A percentile compares a stretch with the other conserved stretches of the same genome.
These are phyloP conservation scores for Diacarnus erythraeanus DNA, from an alignment of 37 sponge, comb jelly and placozoan genomes.

Conservation along the genomic window DNA sequence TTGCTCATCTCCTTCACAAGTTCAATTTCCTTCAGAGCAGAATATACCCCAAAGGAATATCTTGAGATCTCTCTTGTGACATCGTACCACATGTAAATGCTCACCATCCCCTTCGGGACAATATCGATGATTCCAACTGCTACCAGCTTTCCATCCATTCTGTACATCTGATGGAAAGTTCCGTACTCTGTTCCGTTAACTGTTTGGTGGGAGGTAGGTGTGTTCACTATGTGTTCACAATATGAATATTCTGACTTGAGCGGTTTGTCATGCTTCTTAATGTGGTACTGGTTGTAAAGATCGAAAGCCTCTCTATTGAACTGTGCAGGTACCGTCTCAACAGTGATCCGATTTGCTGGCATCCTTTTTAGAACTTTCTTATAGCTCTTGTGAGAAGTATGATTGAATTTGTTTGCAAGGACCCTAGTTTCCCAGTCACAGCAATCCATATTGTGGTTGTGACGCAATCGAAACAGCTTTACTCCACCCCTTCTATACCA, in stretches of 20 bases:
- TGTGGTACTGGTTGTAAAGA: slow-evolving; percentile 83
- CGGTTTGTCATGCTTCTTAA: slow-evolving; percentile 76
- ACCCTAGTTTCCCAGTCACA: slow-evolving; percentile 91
- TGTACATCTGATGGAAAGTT: slow-evolving; percentile 86
- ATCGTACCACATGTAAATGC: slow-evolving; percentile 92
- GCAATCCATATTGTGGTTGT: slow-evolving; percentile 69
- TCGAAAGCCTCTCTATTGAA: slow-evolving; percentile 79
- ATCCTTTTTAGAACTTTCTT: slow-evolving; percentile 60
- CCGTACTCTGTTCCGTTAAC: slow-evolving; percentile 73
- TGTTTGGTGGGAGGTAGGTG: slow-evolving; percentile 49
- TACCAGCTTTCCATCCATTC: slow-evolving; percentile 80
- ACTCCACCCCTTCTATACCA: slow-evolving; percentile 95
- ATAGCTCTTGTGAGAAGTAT: slow-evolving; percentile 58
- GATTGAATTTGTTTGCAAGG: slow-evolving; percentile 58
- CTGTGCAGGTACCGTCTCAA: slow-evolving; percentile 55
- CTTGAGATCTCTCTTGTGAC: slow-evolving; percentile 72
- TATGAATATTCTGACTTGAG: slow-evolving; percentile 72
- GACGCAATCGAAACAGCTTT: slow-evolving; percentile 79
- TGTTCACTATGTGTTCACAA: slow-evolving; percentile 81
- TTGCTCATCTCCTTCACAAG: slow-evolving; percentile 51
- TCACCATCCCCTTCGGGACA: slow-evolving; percentile 84
- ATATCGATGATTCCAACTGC: slow-evolving; percentile 88
- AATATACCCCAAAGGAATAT: slow-evolving; percentile 90
- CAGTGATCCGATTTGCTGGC: slow-evolving; percentile 57
- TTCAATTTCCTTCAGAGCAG: slow-evolving; percentile 90